Conservation (phyloP, 1,140 invertebrate species). For the Magallana ariakensis region DNA sequence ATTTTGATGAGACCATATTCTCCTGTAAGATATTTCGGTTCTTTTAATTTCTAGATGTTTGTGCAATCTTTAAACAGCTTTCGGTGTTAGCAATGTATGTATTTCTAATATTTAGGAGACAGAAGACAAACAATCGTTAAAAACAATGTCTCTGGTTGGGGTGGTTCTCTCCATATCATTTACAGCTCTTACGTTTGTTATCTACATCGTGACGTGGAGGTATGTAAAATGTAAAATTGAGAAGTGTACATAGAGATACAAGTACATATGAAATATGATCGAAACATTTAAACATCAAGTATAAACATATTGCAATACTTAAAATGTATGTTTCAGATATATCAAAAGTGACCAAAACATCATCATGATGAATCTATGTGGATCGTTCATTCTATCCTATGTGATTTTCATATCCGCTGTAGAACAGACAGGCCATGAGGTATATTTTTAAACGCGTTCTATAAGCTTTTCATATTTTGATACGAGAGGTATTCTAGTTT, state of each 20-base stretch:
- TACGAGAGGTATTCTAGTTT: background rate
- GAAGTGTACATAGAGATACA: background rate
- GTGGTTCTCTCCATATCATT: background rate
- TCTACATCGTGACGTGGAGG: background rate
- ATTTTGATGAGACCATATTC: conserved; percentile 62
- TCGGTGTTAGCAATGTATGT: background rate
- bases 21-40: conserved; percentile 7
- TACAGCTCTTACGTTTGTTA: background rate
- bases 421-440: background rate
- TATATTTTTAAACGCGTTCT: background rate
- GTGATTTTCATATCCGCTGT: background rate
- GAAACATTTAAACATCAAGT: background rate
- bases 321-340: background rate
- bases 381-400: background rate
- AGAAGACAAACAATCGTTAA: background rate
- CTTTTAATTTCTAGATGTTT: background rate
- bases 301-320: background rate
- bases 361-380: background rate
- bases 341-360: background rate
- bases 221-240: background rate
- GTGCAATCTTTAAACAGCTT: background rate
- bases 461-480: too few species aligned
- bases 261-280: background rate
- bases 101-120: background rate
- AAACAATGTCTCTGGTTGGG: background rate